These are phyloP conservation scores for Ophthalmolycus amberensis DNA, from an alignment of 2,113 vertebrate species.

Conservation along the genomic window DNA sequence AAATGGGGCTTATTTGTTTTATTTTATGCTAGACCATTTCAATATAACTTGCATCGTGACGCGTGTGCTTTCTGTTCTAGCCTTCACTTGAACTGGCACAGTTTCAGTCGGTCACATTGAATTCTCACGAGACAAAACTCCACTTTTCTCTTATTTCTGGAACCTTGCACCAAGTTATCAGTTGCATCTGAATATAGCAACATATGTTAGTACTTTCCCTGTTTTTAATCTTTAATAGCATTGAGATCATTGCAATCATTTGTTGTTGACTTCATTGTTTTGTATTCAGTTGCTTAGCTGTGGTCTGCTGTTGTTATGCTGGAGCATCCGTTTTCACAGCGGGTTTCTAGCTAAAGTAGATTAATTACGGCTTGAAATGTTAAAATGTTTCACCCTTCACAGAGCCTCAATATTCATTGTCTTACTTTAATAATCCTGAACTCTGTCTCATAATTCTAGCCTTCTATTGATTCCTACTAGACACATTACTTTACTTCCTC, in stretches of 20 bases:
- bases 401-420: neutral
- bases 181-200: neutral
- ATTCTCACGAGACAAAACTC: slow-evolving; percentile 7
- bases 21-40: neutral
- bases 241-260: neutral
- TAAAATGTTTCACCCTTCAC: neutral
- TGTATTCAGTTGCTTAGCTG: slow-evolving; percentile 20
- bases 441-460: neutral
- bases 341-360: slow-evolving; percentile 20
- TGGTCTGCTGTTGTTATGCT: slow-evolving; percentile 33
- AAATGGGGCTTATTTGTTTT: neutral
- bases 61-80: slow-evolving; percentile 1
- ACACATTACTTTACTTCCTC: neutral
- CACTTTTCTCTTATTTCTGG: neutral
- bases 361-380: neutral
- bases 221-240: slow-evolving; percentile 14
- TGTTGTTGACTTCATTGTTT: slow-evolving; percentile 13
- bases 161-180: neutral
- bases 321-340: slow-evolving; percentile 10
- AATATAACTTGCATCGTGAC: slow-evolving; percentile 11
- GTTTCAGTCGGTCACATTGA: neutral
- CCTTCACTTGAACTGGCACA: slow-evolving; percentile 7
- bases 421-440: neutral
- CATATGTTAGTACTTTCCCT: slow-evolving; percentile 22
- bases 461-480: neutral